A percentile compares a stretch with the other conserved stretches of the same genome.
These are phyloP conservation scores for Trisateles emortualis DNA, from an alignment of 2,888 invertebrate species.

Conservation along the genomic window DNA sequence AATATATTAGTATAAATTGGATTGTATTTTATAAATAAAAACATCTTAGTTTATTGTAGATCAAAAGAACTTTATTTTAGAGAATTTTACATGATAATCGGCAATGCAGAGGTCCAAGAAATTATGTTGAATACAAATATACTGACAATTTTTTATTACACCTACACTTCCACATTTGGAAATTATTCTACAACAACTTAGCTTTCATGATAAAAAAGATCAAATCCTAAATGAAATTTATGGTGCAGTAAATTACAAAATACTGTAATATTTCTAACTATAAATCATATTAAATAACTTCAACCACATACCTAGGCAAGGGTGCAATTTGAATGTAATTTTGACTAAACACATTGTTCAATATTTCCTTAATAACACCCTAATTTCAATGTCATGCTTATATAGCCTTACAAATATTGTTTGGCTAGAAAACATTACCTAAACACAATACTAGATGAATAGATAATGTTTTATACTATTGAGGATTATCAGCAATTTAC, in stretches of 20 bases:
- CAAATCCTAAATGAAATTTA: conserved; percentile 68
- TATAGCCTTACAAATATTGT: conserved; percentile 58
- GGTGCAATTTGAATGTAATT: conserved; percentile 68
- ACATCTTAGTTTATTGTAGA: conserved; percentile 62
- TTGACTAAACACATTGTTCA: conserved; percentile 63
- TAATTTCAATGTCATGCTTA: conserved; percentile 59
- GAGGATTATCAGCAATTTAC: conserved; percentile 52
- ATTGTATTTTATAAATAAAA: conserved; percentile 12
- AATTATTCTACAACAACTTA: conserved; percentile 80
- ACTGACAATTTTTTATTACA: conserved; percentile 81
- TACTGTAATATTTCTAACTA: conserved; percentile 62
- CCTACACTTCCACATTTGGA: conserved; percentile 79
- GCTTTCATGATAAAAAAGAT: conserved; percentile 72
- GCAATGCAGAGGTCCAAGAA: conserved; percentile 85
- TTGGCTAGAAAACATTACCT: conserved; percentile 45
- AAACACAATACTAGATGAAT: conserved; percentile 66
- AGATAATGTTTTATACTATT: conserved; percentile 60
- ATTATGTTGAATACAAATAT: conserved; percentile 83
- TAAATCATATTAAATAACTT: conserved; percentile 70
- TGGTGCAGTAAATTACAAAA: conserved; percentile 72
- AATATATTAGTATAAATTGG: neutral
- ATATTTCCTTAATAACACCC: conserved; percentile 63
- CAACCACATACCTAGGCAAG: conserved; percentile 65
- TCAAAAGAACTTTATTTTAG: conserved; percentile 88
- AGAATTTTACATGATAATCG: conserved; percentile 86